Evolutionary conservation across 1,140 invertebrate species (phyloP).

Genomic region (Eubasilissa regina): DNA sequence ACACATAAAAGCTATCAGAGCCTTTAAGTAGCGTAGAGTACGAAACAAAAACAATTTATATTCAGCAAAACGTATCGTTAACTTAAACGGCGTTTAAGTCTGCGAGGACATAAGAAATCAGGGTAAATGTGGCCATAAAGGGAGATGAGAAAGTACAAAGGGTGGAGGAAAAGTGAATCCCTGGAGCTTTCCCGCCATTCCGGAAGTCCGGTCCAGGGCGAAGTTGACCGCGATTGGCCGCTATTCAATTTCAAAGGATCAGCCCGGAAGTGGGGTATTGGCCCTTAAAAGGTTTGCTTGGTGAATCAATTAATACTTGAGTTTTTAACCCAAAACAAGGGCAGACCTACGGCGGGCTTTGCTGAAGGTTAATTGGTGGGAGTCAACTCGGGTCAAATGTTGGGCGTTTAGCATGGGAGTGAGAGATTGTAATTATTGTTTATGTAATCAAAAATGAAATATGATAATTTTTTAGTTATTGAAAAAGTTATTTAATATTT

Average conservation of each 20-base stretch:
- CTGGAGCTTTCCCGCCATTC: conserved; percentile 52
- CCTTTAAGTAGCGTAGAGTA: neutral
- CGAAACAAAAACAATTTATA: conserved; percentile 27
- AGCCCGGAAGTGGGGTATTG: conserved; percentile 43
- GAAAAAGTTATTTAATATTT: too few relatives aligned
- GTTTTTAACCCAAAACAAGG: conserved; percentile 36
- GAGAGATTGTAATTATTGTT: too few relatives aligned
- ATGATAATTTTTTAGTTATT: too few relatives aligned
- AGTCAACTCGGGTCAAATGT: neutral
- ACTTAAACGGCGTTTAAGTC: conserved; percentile 40
- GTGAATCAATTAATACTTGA: conserved; percentile 54
- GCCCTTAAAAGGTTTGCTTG: conserved; percentile 39
- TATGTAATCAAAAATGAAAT: too few relatives aligned
- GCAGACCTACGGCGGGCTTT: conserved; percentile 2
- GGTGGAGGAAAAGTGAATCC: conserved; percentile 39
- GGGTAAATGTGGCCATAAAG: conserved; percentile 52
- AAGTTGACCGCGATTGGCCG: conserved; percentile 53
- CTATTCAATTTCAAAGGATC: conserved; percentile 58
- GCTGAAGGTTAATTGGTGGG: conserved; percentile 22
- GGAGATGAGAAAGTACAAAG: conserved; percentile 47
- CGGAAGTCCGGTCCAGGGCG: conserved; percentile 42
- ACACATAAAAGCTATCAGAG: neutral
- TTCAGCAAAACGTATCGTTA: conserved; percentile 36
- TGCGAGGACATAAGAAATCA: conserved; percentile 42
- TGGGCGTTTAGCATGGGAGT: neutral